phyloP scores from a whole-genome alignment of 1,140 invertebrate genomes.

The Physella acuta region DNA sequence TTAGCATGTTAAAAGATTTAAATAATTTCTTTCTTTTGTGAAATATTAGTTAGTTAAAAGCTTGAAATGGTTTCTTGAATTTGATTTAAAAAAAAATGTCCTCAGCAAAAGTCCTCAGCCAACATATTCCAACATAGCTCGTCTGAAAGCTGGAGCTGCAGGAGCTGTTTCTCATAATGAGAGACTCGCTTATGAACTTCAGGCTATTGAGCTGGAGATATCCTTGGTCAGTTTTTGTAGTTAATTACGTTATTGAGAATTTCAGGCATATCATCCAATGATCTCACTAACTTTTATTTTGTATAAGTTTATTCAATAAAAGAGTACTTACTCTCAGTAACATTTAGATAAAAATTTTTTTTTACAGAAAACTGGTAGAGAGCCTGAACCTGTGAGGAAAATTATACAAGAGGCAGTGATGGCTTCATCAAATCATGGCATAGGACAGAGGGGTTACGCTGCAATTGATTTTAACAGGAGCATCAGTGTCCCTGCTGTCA shows the following conservation, averaged over 20 bases:
- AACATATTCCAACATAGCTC: constrained; percentile 15
- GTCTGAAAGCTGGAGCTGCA: constrained; percentile 23
- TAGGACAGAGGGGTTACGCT: too few relatives aligned
- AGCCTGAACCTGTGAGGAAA: constrained; percentile 21
- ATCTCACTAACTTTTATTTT: too few relatives aligned
- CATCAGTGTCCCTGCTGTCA: too few relatives aligned
- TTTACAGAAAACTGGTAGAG: constrained; percentile 24
- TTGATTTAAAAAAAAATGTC: too few relatives aligned
- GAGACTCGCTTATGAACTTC: constrained; percentile 31
- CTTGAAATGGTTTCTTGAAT: too few relatives aligned
- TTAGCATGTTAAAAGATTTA: too few relatives aligned
- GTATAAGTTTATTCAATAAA: too few relatives aligned
- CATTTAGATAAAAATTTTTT: too few relatives aligned
- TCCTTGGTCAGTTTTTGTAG: constrained; percentile 30
- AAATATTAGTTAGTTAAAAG: too few relatives aligned
- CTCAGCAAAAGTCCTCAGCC: constrained; percentile 10
- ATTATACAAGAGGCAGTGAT: constrained; percentile 23
- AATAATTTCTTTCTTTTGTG: too few relatives aligned
- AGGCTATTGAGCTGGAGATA: constrained; percentile 36
- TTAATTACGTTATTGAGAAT: neutral
- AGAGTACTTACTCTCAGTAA: too few relatives aligned
- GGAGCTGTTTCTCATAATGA: constrained; percentile 28
- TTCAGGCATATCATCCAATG: neutral
- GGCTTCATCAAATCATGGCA: neutral
- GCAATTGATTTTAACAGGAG: too few relatives aligned